Evolutionary conservation across 1,140 invertebrate species (phyloP), one percentile per base, ranked within the genome.

Genomic region (Plutomurus gul): DNA sequence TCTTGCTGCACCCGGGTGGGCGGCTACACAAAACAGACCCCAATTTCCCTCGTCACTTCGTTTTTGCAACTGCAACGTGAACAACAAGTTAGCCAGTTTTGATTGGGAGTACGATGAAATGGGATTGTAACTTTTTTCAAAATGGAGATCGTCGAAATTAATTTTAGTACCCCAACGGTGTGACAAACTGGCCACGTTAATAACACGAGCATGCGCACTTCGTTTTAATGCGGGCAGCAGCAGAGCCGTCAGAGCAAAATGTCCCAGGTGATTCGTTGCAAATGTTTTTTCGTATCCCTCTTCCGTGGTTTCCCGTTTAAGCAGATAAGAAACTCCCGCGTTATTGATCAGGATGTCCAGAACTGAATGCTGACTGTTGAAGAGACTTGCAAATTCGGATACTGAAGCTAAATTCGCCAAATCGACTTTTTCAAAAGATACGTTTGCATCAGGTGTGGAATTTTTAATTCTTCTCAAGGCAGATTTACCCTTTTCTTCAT

Each of bases 271-370:
- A 85, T 95, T 95, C 0, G 91, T 90, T 16, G 91, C 92, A 22
- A 95, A 87, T 79, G 94, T 92, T 71, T 89, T 89, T 85, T 97
- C 96, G 84, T 93, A 92, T 1, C 94, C 94, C 83, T 96, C 94
- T 77, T 90, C 89, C 8, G 87, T 88, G 25, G 76, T 73, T 30
- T 43, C 37, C 7, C 71, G 3, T 47, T 73, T 40, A 0, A 39
- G 37, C 1, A 39, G 18, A 1, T 16, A 10, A 8, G 22, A 20
- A 0, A 40, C 27, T 36, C 56, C 56, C 4, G 56, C 56, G 10
- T 65, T 65, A 30, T 65, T 65, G 0, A 65, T 30, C 3, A 65
- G 30, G 1, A 65, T 4, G 18, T 65, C 56, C 2, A 65, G 16
- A 1, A 6, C 4, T 33, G 30, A 13, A n/a, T 65, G 16, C 20